Base-by-base conservation (phyloP, 2,888 invertebrate genomes). In the Myathropa florea region DNA sequence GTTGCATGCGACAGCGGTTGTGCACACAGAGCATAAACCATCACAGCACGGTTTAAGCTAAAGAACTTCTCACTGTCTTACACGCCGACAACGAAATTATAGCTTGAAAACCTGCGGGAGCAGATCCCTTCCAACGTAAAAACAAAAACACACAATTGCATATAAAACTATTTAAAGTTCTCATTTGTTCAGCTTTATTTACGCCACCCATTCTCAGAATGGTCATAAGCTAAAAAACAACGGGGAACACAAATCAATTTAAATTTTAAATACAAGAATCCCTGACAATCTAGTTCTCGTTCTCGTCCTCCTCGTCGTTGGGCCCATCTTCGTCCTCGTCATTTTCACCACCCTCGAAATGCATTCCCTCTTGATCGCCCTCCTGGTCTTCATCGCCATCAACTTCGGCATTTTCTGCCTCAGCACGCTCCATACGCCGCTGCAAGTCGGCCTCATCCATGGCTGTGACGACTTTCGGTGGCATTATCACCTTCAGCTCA, bases 381-480 rank as follows among this genome's bases (percentile, higher is more conserved):
- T 95, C 96, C 75, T 95, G 95, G 88, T 97, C 97, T 89, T 97
- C 97, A 12, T 96, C 97, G 89, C 97, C 97, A 91, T 97, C 97
- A 12, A 98, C 97, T 93, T 99, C 98, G 0, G 97, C 96, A 93
- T 99, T 99, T 93, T 98, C 98, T 63, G 96, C 95, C 92, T 98
- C 98, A 14, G 98, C 96, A 88, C 96, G 95, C 93, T 98, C 98
- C 96, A 99, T 96, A 93, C 98, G 97, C 90, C 97, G 94, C 70
- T 97, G 97, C 89, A 99, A 93, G 92, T 99, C 99, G 1, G 98
- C 98, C 93, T 99, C 99, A 93, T 99, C 99, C 21, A 97, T 96
- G 73, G 99, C 99, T 0, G 99, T 99, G 30, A 99, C 99, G 88
- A 99, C 98, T 94, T 99, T 98, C 60, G 99, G 98, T 96, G 97